phyloP scores from a whole-genome alignment of 2,113 vertebrate species.

The Takifugu flavidus region DNA sequence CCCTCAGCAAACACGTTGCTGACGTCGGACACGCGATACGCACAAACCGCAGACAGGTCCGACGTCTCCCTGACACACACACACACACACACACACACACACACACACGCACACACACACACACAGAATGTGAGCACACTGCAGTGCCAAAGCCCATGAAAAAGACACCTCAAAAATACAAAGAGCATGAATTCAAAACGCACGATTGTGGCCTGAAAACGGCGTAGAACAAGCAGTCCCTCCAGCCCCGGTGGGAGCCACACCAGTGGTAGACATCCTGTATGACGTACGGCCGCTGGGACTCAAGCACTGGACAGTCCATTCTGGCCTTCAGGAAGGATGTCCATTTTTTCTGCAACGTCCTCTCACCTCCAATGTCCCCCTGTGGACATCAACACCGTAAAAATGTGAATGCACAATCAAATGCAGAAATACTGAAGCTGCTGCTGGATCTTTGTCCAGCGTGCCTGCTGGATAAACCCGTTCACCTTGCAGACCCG shows the following conservation, averaged over 20 bases:
- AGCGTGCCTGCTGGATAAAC: not conserved
- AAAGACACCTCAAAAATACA: not conserved
- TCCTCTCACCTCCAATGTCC: conserved; percentile 73
- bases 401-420: not conserved
- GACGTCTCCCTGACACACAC: conserved; percentile 64
- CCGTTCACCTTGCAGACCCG: conserved; percentile 79
- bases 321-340: conserved; percentile 79
- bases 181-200: conserved; percentile 37
- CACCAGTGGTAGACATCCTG: conserved; percentile 52
- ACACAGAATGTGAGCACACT: conserved; percentile 7
- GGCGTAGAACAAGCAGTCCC: conserved; percentile 72
- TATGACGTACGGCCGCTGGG: conserved; percentile 72
- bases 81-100: conserved; percentile 3
- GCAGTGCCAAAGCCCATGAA: conserved; percentile 10
- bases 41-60: conserved; percentile 73
- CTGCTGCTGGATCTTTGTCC: too few species aligned
- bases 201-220: conserved; percentile 77
- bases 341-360: conserved; percentile 78
- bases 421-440: conserved; percentile 7
- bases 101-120: not conserved
- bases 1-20: conserved; percentile 73
- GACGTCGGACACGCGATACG: conserved; percentile 61
- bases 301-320: conserved; percentile 70
- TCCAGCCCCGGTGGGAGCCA: conserved; percentile 52
- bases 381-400: conserved; percentile 53